phyloP scores from a whole-genome alignment of 2,888 invertebrate genomes.

The Seladonia tumulorum region DNA sequence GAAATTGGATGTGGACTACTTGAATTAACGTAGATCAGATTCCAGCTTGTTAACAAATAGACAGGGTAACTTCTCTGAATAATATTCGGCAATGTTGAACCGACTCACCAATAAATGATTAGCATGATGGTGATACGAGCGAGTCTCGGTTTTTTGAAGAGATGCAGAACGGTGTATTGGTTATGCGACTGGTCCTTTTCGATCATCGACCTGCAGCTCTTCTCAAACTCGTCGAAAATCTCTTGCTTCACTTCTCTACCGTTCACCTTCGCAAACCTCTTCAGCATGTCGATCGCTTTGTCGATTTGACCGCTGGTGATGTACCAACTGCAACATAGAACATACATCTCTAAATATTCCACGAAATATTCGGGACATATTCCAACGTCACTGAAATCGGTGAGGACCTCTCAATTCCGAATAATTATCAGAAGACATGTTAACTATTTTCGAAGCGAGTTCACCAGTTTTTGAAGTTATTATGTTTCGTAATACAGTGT shows the following conservation, averaged over 20 bases:
- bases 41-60: neutral
- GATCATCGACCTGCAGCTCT: conserved; percentile 88
- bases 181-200: conserved; percentile 89
- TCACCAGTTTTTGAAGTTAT: too few species aligned
- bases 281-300: conserved; percentile 91
- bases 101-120: conserved; percentile 90
- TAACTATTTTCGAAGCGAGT: too few species aligned
- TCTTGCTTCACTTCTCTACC: conserved; percentile 90
- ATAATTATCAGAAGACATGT: too few species aligned
- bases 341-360: too few species aligned
- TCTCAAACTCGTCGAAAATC: conserved; percentile 90
- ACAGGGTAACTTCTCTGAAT: neutral
- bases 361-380: too few species aligned
- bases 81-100: neutral
- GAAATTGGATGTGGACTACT: too few species aligned
- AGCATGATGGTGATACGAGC: conserved; percentile 91
- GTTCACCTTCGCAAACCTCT: conserved; percentile 92
- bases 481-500: too few species aligned
- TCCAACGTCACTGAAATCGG: too few species aligned
- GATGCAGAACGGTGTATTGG: conserved; percentile 91
- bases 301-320: conserved; percentile 93
- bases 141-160: conserved; percentile 91
- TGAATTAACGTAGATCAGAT: too few species aligned
- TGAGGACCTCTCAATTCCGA: too few species aligned
- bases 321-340: conserved; percentile 87